phyloP scores from a whole-genome alignment of 2,888 invertebrate species.

The Euplagia quadripunctaria region DNA sequence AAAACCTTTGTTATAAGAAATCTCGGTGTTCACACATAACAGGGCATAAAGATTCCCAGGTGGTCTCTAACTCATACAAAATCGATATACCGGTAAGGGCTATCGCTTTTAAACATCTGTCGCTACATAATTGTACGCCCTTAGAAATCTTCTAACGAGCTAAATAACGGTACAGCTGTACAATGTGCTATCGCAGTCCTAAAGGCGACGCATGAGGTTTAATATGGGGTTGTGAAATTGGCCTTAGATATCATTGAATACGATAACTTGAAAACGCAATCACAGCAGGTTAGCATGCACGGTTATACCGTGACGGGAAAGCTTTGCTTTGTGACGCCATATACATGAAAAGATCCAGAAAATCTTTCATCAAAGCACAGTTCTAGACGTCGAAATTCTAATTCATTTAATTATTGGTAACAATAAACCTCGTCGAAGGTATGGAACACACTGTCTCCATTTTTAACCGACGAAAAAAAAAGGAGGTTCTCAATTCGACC shows the following conservation, averaged over 20 bases:
- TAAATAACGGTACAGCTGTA: constrained; percentile 60
- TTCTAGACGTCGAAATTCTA: background rate
- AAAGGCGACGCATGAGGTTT: background rate
- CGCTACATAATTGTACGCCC: constrained; percentile 57
- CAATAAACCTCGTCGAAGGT: too few relatives aligned
- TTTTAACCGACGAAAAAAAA: too few relatives aligned
- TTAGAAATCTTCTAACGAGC: constrained; percentile 68
- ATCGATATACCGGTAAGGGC: constrained; percentile 36
- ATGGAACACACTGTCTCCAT: too few relatives aligned
- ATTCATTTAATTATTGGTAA: too few relatives aligned
- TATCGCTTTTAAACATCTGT: constrained; percentile 50
- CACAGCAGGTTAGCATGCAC: background rate
- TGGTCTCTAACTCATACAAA: constrained; percentile 22
- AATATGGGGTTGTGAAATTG: background rate
- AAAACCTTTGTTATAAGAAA: background rate
- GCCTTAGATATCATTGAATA: constrained; percentile 1
- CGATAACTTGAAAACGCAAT: background rate
- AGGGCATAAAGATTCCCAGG: constrained; percentile 20
- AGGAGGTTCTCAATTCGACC: too few relatives aligned
- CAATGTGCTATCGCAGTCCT: background rate
- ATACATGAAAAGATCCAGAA: background rate
- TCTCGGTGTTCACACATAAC: background rate
- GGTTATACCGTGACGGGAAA: background rate
- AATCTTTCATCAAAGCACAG: background rate
- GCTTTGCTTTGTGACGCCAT: background rate